Evolutionary conservation across 2,888 invertebrate genomes (phyloP).

Genomic region (Bombylius discolor): DNA sequence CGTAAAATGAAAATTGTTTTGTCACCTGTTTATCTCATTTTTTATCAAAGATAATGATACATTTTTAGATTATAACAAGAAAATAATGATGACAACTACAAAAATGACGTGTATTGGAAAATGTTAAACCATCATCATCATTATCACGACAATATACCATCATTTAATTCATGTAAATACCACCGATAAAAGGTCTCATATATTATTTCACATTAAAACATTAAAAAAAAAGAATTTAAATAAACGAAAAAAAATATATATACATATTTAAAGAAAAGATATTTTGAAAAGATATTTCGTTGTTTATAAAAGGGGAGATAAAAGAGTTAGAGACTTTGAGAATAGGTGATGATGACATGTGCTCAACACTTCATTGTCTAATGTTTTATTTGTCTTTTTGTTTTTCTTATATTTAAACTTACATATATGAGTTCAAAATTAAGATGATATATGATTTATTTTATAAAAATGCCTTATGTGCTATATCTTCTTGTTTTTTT

Average conservation of each 20-base stretch:
- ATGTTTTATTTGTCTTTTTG: background rate
- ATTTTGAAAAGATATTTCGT: no score
- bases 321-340: background rate
- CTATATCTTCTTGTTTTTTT: no score
- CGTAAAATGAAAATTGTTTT: slow-evolving; percentile 11
- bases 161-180: background rate
- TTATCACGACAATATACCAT: no score
- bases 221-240: background rate
- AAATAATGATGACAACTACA: no score
- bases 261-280: no score
- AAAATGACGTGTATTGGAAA: no score
- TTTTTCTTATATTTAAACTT: no score
- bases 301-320: background rate
- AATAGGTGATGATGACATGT: background rate
- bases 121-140: no score
- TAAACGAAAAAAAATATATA: background rate
- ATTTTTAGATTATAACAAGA: no score
- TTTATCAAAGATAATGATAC: slow-evolving; percentile 4
- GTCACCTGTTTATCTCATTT: slow-evolving; percentile 14
- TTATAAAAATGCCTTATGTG: no score
- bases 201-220: background rate
- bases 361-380: background rate
- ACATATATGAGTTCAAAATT: no score
- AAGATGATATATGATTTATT: no score
- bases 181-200: background rate